phyloP scores from a whole-genome alignment of 2,888 invertebrate genomes.

The Strigamia maritima region DNA sequence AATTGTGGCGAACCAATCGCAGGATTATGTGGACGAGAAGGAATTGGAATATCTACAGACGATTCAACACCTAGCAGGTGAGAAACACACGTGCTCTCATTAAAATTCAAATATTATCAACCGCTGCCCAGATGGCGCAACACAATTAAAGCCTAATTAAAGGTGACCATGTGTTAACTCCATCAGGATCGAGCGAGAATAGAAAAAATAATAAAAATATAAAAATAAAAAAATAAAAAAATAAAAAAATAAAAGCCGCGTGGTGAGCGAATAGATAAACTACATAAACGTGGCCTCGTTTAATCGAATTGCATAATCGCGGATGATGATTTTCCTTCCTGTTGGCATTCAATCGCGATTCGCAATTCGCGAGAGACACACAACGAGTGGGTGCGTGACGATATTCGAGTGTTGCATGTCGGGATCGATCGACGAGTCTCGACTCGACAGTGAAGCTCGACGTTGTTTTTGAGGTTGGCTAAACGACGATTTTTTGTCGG shows the following conservation, averaged over 20 bases:
- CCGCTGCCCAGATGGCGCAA: neutral
- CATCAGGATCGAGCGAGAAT: neutral
- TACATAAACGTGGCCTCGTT: neutral
- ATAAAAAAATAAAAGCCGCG: too few relatives aligned
- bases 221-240: too few relatives aligned
- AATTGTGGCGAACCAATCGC: slow-evolving; percentile 87
- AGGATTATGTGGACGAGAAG: slow-evolving; percentile 91
- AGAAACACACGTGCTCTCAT: too few relatives aligned
- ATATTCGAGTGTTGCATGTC: neutral
- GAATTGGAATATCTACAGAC: slow-evolving; percentile 90
- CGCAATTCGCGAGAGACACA: too few relatives aligned
- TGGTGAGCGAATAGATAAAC: neutral
- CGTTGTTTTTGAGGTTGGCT: too few relatives aligned
- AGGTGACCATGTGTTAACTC: neutral
- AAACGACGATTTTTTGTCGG: neutral
- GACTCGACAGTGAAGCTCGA: neutral
- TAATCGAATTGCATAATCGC: neutral
- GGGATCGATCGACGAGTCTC: neutral
- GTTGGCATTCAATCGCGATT: too few relatives aligned
- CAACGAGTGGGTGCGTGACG: too few relatives aligned
- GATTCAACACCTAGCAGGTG: slow-evolving; percentile 83
- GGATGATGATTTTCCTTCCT: too few relatives aligned
- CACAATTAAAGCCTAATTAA: neutral
- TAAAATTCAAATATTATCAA: neutral
- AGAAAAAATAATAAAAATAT: too few relatives aligned